Evolutionary conservation across 2,797 vertebrate genomes (phyloP).

Genomic region (Bovichtus variegatus): DNA sequence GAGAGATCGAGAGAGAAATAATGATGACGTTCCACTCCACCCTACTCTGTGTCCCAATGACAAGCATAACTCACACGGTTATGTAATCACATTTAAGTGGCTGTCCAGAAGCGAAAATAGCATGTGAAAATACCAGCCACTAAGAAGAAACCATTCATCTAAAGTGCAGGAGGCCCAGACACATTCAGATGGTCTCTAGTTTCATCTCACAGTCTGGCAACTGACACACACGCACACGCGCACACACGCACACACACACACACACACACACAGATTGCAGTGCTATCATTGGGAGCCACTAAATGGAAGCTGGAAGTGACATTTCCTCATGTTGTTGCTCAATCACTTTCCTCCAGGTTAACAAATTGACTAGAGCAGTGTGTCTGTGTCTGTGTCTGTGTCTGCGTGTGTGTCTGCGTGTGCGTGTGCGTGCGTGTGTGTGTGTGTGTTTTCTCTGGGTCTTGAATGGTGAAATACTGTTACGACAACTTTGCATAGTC

Average conservation of each 20-base stretch:
- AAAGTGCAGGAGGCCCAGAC: slow-evolving; percentile 48
- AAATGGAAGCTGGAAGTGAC: slow-evolving; percentile 24
- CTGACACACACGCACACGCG: neutral
- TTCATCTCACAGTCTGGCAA: slow-evolving; percentile 31
- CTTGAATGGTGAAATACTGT: neutral
- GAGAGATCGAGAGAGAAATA: neutral
- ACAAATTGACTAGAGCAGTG: neutral
- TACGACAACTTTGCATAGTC: neutral
- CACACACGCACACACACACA: too few species aligned
- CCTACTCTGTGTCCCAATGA: slow-evolving; percentile 30
- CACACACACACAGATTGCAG: neutral
- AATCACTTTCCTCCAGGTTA: neutral
- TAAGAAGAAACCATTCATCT: slow-evolving; percentile 56
- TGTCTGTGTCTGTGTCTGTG: neutral
- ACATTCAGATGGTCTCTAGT: slow-evolving; percentile 43
- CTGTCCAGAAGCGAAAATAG: slow-evolving; percentile 62
- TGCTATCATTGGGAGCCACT: slow-evolving; percentile 24
- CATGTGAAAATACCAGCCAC: slow-evolving; percentile 71
- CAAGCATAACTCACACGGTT: slow-evolving; percentile 40
- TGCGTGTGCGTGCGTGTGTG: neutral
- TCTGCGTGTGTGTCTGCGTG: neutral
- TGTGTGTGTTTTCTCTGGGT: neutral
- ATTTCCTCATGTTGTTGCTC: slow-evolving; percentile 31
- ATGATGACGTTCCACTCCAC: neutral
- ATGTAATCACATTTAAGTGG: slow-evolving; percentile 55